A percentile compares a stretch with the other conserved stretches of the same genome.
Conservation (phyloP, 2,888 invertebrate species). For the Spatulosminthurus flaviceps region DNA sequence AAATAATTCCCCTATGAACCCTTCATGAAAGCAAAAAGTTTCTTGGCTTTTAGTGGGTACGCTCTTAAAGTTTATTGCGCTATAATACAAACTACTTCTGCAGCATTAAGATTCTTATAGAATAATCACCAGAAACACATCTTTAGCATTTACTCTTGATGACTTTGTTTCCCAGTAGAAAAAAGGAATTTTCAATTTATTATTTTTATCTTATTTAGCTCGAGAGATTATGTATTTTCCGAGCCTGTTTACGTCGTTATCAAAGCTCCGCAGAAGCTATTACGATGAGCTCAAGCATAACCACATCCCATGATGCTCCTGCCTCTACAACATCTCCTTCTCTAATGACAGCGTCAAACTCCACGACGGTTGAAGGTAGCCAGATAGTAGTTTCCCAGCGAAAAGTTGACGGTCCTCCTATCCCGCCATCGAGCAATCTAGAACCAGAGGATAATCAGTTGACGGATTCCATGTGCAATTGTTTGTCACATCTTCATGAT, state of each 20-base stretch:
- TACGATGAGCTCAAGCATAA: constrained; percentile 19
- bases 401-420: constrained; percentile 29
- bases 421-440: constrained; percentile 2
- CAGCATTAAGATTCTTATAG: neutral
- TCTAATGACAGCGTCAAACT: neutral
- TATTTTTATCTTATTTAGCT: constrained; percentile 64
- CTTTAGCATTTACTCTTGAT: constrained; percentile 22
- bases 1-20: neutral
- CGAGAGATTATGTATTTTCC: constrained; percentile 60
- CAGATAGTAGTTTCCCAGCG: constrained; percentile 29
- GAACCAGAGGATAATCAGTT: constrained; percentile 27
- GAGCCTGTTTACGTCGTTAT: constrained; percentile 56
- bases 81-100: neutral
- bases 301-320: neutral
- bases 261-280: constrained; percentile 45
- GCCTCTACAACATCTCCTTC: neutral
- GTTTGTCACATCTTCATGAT: constrained; percentile 56
- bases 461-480: constrained; percentile 48
- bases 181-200: constrained; percentile 46
- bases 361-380: constrained; percentile 6
- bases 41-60: too few species aligned
- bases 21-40: neutral
- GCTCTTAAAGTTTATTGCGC: too few species aligned
- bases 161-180: constrained; percentile 40
- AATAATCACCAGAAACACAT: neutral